Percentiles rank a stretch among this genome's conserved stretches.
Conservation (phyloP, 2,113 vertebrate species). For the Cyprinus carpio region DNA sequence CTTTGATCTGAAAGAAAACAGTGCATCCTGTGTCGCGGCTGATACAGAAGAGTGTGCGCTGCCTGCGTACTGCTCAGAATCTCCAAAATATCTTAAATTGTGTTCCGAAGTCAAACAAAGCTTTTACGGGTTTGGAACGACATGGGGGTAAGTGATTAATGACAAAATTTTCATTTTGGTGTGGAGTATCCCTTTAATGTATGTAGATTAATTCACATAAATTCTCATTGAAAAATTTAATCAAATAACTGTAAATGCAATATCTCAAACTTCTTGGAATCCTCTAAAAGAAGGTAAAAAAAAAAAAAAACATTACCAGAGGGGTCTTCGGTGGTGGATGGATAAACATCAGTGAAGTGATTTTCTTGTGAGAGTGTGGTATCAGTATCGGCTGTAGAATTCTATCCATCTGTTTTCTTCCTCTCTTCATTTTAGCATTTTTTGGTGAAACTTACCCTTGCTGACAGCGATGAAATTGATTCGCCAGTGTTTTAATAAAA, state of each 20-base stretch:
- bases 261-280: background rate
- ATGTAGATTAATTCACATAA: no score
- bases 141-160: no score
- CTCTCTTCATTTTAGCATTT: background rate
- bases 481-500: constrained; percentile 7
- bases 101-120: no score
- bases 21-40: no score
- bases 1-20: no score
- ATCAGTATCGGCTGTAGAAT: background rate
- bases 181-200: no score
- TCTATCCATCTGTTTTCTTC: background rate
- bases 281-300: background rate
- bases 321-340: background rate
- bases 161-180: no score
- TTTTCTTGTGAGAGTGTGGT: background rate
- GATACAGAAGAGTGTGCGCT: no score
- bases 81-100: no score
- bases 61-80: no score
- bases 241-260: background rate
- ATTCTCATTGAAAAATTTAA: background rate
- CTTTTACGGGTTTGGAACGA: no score
- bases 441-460: background rate
- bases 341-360: background rate
- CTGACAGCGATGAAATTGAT: background rate
- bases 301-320: background rate